Evolutionary conservation across 2,113 vertebrate species (phyloP).

Genomic region (Aix galericulata): DNA sequence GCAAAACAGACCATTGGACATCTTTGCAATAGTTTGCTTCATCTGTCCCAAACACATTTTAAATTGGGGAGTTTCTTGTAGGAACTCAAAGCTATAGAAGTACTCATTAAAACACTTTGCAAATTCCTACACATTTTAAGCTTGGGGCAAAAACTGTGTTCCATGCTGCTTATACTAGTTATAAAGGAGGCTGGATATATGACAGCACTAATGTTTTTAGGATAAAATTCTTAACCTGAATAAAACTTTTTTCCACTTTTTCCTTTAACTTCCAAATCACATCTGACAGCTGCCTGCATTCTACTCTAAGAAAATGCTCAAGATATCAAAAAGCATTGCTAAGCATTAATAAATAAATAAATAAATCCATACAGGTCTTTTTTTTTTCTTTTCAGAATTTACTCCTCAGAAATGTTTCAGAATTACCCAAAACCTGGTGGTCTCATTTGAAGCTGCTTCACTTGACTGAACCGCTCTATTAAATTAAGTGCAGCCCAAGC

Average conservation of each 20-base stretch:
- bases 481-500: neutral
- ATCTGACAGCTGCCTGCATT: neutral
- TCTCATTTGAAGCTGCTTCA: neutral
- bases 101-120: neutral
- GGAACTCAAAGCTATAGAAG: neutral
- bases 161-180: neutral
- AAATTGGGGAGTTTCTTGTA: neutral
- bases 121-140: neutral
- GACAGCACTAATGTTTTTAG: neutral
- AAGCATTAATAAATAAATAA: neutral
- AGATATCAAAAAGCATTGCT: neutral
- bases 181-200: neutral
- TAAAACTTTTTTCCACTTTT: neutral
- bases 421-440: neutral
- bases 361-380: neutral
- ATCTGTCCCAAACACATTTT: neutral
- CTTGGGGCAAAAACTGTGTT: neutral
- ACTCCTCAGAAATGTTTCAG: neutral
- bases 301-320: neutral
- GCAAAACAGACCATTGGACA: neutral
- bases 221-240: neutral
- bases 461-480: neutral
- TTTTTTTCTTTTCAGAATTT: neutral
- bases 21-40: neutral
- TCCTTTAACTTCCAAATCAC: neutral